Conservation (phyloP, 1,140 invertebrate genomes). For the Paralvinella palmiformis region DNA sequence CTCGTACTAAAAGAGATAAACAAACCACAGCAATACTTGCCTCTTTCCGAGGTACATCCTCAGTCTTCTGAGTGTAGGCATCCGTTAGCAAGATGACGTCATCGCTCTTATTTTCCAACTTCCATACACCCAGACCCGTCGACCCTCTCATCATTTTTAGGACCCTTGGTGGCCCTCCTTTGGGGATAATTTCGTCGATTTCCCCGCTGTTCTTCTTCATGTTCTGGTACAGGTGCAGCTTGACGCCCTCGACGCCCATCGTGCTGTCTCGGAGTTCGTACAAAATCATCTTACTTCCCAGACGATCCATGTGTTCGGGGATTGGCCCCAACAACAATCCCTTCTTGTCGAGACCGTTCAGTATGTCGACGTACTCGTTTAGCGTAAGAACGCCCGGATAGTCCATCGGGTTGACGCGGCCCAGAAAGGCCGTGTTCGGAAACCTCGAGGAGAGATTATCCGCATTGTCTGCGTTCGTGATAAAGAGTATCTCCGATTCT, state of each 20-base stretch:
- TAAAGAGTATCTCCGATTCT: conserved; percentile 17
- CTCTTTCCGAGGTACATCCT: conserved; percentile 10
- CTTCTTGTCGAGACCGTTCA: conserved; percentile 13
- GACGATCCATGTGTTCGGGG: conserved; percentile 20
- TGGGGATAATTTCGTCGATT: conserved; percentile 18
- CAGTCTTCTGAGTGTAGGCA: conserved; percentile 16
- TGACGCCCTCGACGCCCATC: conserved; percentile 14
- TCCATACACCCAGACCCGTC: conserved; percentile 20
- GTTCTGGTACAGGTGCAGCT: conserved; percentile 11
- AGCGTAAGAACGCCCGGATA: conserved; percentile 11
- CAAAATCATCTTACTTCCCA: conserved; percentile 19
- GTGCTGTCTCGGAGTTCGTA: conserved; percentile 19
- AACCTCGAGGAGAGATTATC: conserved; percentile 10
- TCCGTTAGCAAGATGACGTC: conserved; percentile 17
- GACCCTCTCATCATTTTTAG: conserved; percentile 20
- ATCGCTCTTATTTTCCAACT: conserved; percentile 21
- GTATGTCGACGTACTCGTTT: conserved; percentile 15
- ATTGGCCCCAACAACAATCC: conserved; percentile 16
- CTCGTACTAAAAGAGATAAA: too few relatives aligned
- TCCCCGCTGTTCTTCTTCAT: conserved; percentile 14
- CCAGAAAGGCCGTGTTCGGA: conserved; percentile 20
- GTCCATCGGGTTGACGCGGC: conserved; percentile 22
- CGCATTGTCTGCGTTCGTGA: conserved; percentile 17
- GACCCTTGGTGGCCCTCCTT: conserved; percentile 17
- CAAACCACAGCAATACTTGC: too few relatives aligned